phyloP scores from a whole-genome alignment of 2,113 vertebrate species.

The Urocolius indicus region DNA sequence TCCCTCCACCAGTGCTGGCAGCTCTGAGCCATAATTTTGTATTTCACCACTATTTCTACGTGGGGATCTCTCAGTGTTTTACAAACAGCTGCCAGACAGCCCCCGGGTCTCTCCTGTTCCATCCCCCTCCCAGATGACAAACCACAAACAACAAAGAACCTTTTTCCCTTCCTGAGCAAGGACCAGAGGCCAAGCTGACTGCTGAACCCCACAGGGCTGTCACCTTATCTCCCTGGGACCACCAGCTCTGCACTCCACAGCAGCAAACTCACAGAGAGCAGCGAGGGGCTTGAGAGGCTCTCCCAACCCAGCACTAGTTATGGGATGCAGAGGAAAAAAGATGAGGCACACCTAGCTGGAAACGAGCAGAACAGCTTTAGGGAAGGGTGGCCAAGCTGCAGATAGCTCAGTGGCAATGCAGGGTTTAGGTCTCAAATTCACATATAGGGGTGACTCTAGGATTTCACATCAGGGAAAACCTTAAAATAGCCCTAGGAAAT shows the following conservation, averaged over 20 bases:
- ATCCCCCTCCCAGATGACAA: not conserved
- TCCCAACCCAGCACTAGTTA: not conserved
- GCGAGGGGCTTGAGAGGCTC: not conserved
- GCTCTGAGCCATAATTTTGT: not conserved
- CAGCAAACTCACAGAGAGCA: not conserved
- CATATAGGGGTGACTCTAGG: too few species aligned
- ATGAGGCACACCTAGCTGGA: not conserved
- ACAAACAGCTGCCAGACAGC: not conserved
- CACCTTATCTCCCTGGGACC: not conserved
- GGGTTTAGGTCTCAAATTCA: not conserved
- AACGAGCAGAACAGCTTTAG: not conserved
- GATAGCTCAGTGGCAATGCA: not conserved
- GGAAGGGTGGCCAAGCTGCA: not conserved
- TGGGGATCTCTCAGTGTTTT: not conserved
- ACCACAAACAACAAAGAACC: not conserved
- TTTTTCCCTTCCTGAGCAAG: not conserved
- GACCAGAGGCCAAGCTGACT: fast-evolving
- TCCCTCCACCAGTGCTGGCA: not conserved
- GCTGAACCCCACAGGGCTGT: not conserved
- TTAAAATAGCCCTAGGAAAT: not conserved
- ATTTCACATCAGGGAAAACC: not conserved
- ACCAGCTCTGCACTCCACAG: not conserved
- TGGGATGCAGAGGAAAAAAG: not conserved
- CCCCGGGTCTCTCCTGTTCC: not conserved
- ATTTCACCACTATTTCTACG: not conserved